Base-by-base conservation (phyloP, 2,888 invertebrate species). In the Megaustenia siamemsis region DNA sequence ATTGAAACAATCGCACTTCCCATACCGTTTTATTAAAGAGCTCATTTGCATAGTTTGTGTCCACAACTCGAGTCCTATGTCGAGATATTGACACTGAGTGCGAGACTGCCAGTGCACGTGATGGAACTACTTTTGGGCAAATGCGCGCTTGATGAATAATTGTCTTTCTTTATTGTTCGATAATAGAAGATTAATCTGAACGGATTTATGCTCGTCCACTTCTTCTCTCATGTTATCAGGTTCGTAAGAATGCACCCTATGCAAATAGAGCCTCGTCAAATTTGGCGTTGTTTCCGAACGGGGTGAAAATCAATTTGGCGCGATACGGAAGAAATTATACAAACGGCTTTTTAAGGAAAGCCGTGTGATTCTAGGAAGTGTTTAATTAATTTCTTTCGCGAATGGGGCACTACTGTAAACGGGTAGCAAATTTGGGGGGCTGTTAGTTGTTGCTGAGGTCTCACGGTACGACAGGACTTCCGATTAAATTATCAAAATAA, bases 1-100 rank as follows among this genome's bases (percentile, higher is more conserved):
- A 77, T 83, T 83, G 83, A 78, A 83, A 83, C 77, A 83, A 83
- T 83, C 83, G 77, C 83, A 77, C 83, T 78, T 69, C 78, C 40
- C 77, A 77, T 83, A 83, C 78, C 69, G 77, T 82, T 83, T 83
- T 83, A 77, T 77, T 83, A 77, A 83, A 83, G 83, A 78, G 82
- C 38, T n/a, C 77, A 78, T 83, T 83, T 77, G 83, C 83, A 83
- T 83, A 83, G 83, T 75, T 77, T 53, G 49, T 83, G 56, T 78
- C 83, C 56, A 38, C n/a, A 40, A 21, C 15, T 15, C n/a, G 43
- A 71, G 73, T 5, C 82, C 82, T 10, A 35, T 73, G 71, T 53
- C 71, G 73, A 49, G 68, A 77, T 83, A 83, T 83, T 83, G 83
- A 66, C 83, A 77, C 56, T 45, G 83, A 69, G 66, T 77, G 28